Conservation (phyloP, 2,113 vertebrate species). For the Phaethornis superciliosus region DNA sequence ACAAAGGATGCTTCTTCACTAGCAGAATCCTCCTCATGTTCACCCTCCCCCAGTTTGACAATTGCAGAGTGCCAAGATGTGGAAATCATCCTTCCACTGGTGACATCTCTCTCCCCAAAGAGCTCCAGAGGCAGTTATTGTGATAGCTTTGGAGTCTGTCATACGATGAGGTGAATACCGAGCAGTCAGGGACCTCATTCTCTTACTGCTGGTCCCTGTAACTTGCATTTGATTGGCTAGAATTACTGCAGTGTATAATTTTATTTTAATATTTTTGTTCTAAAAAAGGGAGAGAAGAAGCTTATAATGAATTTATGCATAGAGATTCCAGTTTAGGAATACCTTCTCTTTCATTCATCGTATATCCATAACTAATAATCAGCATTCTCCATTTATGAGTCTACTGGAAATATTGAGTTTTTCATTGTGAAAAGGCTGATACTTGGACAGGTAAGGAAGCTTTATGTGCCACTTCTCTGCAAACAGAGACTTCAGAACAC, state of each 20-base stretch:
- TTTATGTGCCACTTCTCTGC: slow-evolving; percentile 7
- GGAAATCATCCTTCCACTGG: slow-evolving; percentile 51
- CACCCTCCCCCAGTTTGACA: slow-evolving; percentile 21
- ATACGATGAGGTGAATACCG: slow-evolving; percentile 33
- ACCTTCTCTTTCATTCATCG: not conserved
- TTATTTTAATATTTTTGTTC: not conserved
- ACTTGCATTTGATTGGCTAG: slow-evolving; percentile 8
- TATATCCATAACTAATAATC: not conserved
- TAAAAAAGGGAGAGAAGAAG: not conserved
- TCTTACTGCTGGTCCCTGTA: slow-evolving; percentile 20
- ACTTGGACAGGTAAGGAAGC: not conserved
- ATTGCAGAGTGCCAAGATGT: slow-evolving; percentile 4
- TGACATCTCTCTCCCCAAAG: slow-evolving; percentile 63
- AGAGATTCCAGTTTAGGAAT: not conserved
- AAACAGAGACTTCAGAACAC: slow-evolving; percentile 24
- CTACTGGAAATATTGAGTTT: not conserved
- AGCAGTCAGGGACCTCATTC: slow-evolving; percentile 49
- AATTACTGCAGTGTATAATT: not conserved
- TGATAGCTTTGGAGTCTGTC: slow-evolving; percentile 60
- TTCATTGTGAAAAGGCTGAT: not conserved
- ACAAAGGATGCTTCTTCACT: not conserved
- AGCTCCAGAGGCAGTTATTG: slow-evolving; percentile 31
- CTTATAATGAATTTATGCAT: not conserved
- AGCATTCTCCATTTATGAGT: not conserved
- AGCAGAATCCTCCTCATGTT: slow-evolving; percentile 4